phyloP scores from a whole-genome alignment of 2,113 vertebrate species.

The Pimephales promelas region DNA sequence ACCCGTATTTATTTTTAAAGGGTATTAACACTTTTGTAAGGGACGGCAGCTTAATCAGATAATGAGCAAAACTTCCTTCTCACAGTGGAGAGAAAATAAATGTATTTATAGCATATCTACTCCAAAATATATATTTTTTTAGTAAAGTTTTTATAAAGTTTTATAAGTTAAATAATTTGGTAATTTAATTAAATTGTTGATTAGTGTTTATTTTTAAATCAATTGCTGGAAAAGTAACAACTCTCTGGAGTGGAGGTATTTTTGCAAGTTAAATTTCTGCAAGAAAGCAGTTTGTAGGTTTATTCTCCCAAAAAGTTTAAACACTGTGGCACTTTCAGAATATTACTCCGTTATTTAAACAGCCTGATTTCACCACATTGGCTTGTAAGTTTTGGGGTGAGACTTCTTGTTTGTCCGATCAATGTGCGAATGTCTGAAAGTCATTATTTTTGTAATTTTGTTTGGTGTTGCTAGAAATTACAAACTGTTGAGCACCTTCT shows the following conservation, averaged over 20 bases:
- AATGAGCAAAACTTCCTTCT: slow-evolving; percentile 25
- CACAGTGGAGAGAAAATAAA: not conserved
- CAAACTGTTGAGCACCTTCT: not conserved
- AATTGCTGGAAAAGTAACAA: not conserved
- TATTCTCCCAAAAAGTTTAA: not conserved
- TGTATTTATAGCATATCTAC: no score
- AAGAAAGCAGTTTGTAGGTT: not conserved
- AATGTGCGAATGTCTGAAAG: not conserved
- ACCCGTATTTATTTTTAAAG: no score
- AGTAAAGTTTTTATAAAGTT: no score
- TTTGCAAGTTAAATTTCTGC: not conserved
- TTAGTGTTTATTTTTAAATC: not conserved
- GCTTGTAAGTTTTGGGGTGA: not conserved
- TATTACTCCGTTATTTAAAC: not conserved
- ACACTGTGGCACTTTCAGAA: not conserved
- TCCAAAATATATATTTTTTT: no score
- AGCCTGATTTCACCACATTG: not conserved
- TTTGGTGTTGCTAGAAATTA: not conserved
- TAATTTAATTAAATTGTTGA: not conserved
- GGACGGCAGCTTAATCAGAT: not conserved
- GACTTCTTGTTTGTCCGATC: not conserved
- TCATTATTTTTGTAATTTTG: not conserved
- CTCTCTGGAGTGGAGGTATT: not conserved
- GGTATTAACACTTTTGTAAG: no score
- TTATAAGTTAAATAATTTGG: no score